A percentile compares a stretch with the other conserved stretches of the same genome.
These are phyloP conservation scores for Orius insidiosus DNA, from an alignment of 1,140 invertebrate genomes.

Conservation along the genomic window DNA sequence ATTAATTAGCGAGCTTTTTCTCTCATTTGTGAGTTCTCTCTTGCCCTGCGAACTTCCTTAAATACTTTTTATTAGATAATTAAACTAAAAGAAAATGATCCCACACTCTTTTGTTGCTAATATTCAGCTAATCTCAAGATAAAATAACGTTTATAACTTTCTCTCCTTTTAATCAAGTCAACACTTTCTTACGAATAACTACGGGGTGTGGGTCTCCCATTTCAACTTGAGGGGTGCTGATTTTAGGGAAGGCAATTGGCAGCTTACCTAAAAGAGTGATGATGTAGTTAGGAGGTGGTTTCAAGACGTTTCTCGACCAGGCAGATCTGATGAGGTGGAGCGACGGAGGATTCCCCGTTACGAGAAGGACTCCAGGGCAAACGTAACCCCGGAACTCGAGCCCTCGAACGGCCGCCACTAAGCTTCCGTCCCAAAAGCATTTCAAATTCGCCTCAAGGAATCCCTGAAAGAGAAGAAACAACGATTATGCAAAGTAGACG, in stretches of 20 bases:
- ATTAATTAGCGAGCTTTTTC: no score
- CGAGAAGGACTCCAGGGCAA: constrained; percentile 64
- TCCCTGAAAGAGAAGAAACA: constrained; percentile 38
- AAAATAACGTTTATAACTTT: neutral
- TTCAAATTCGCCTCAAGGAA: constrained; percentile 76
- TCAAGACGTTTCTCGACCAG: constrained; percentile 82
- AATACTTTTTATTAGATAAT: neutral
- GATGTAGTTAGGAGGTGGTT: constrained; percentile 74
- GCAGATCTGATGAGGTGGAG: constrained; percentile 72
- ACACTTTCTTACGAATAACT: no score
- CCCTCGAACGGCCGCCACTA: constrained; percentile 67
- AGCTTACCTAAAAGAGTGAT: constrained; percentile 77
- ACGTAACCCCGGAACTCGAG: constrained; percentile 80
- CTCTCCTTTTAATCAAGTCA: no score
- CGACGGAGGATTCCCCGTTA: constrained; percentile 62
- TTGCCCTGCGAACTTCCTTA: no score
- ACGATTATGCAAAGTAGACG: no score
- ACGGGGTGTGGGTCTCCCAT: no score
- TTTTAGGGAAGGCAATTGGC: no score
- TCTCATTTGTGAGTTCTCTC: no score
- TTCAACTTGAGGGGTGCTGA: no score
- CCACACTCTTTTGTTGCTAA: no score
- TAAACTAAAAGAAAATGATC: neutral
- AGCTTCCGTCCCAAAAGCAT: constrained; percentile 77
- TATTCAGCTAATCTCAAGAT: no score